Evolutionary conservation across 1,140 invertebrate species (phyloP).

Genomic region (Adelges cooleyi): DNA sequence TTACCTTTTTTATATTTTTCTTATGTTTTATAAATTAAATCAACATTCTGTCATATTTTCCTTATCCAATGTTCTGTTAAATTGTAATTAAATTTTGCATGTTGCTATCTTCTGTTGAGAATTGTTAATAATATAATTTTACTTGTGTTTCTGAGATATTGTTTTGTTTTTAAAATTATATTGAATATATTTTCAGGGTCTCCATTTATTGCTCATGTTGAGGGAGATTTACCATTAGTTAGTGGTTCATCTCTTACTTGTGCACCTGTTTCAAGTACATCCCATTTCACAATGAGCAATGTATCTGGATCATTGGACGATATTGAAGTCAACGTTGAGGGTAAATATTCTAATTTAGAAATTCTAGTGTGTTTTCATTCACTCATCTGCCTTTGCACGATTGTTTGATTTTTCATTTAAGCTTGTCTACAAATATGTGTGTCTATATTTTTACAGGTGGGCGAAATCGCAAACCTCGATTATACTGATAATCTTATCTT

Average conservation of each 20-base stretch:
- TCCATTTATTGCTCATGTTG: conserved; percentile 62
- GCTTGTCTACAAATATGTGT: conserved; percentile 26
- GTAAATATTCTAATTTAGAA: conserved; percentile 45
- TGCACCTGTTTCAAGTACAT: conserved; percentile 49
- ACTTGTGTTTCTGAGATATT: neutral
- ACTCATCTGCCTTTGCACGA: conserved; percentile 13
- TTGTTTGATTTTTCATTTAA: conserved; percentile 15
- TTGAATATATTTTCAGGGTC: conserved; percentile 48
- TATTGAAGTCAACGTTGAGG: conserved; percentile 88
- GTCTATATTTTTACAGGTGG: conserved; percentile 30
- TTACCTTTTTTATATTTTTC: no score
- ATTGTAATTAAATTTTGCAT: no score
- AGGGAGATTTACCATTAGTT: conserved; percentile 53
- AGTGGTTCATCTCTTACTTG: conserved; percentile 53
- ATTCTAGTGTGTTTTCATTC: conserved; percentile 7
- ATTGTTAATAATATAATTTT: neutral
- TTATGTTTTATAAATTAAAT: no score
- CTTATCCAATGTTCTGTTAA: no score
- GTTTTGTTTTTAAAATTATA: no score
- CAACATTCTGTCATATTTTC: no score
- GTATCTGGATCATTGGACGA: conserved; percentile 74
- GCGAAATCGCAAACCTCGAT: conserved; percentile 28
- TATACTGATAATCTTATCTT: conserved; percentile 23
- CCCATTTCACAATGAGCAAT: conserved; percentile 53
- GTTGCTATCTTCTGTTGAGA: neutral